Evolutionary conservation across 53 echinoderm and acorn worm genomes (phyloP), one percentile per base, ranked within the genome.

Genomic region (Zoroaster sp.): DNA sequence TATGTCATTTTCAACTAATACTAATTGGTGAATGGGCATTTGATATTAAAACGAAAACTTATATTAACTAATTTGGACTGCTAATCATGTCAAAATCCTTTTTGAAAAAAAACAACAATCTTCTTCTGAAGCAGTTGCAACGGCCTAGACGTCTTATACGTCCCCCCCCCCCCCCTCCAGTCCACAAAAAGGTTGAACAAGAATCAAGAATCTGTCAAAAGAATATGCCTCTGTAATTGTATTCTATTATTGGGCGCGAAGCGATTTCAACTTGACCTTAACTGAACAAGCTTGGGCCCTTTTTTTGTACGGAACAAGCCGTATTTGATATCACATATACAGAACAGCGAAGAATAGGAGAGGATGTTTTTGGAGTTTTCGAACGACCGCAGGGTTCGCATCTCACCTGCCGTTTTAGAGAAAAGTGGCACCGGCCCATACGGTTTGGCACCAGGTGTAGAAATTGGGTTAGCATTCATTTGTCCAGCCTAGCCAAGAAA

Each of bases 341-440:
- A 11, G 63, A 9, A 21, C 7, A 59, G 2, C 11, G 63, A 59
- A 59, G 21, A 59, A 59, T 59, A 59, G 63, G 63, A 28, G 5
- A 59, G 2, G 5, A 1, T 11, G 3, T 78, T 77, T 38, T 54
- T 59, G 63, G 23, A 59, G 28, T 59, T 59, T 8, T 3, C 38
- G 37, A 20, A 54, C 54, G 23, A 78, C 36, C 35, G 37, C 40
- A 13, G 21, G 15, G 67, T 42, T 66, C 81, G 81, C 67, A 54
- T 14, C 67, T 42, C 81, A 81, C 81, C 81, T 81, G 81, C 66
- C 31, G 67, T 81, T 81, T 66, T 37, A 40, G 25, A 54, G 52
- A 37, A 65, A 40, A 40, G 12, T 21, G 79, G 36, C 63, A 11
- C 37, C 38, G 55, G 38, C 65, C 69, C 18, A 31, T 32, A 39